Conservation (phyloP, 2,113 vertebrate species). For the Periophthalmus modestus region DNA sequence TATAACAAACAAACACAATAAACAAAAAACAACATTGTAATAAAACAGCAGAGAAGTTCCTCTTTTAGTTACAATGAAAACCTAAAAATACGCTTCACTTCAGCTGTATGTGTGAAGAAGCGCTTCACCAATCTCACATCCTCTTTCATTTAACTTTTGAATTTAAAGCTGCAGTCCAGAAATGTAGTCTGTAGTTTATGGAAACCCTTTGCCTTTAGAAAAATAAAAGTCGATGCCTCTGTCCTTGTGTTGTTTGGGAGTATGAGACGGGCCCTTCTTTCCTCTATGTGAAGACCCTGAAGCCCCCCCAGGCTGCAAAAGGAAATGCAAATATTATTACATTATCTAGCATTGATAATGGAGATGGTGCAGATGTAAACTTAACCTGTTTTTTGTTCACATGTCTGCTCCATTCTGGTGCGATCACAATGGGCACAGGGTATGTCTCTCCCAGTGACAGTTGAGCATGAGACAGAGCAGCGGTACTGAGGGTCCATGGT, state of each 20-base stretch:
- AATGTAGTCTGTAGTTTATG: neutral
- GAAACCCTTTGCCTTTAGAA: conserved; percentile 72
- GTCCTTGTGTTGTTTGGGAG: conserved; percentile 66
- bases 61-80: neutral
- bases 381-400: conserved; percentile 70
- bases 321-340: neutral
- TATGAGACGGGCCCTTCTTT: conserved; percentile 65
- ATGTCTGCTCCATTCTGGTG: conserved; percentile 80
- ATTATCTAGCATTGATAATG: neutral
- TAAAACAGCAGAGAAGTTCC: neutral
- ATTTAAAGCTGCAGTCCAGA: neutral
- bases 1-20: neutral
- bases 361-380: neutral
- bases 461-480: conserved; percentile 63
- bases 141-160: neutral
- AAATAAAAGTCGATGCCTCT: conserved; percentile 85
- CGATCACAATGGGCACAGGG: conserved; percentile 75
- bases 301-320: conserved; percentile 57
- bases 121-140: neutral
- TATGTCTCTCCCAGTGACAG: conserved; percentile 76
- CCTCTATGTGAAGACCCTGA: conserved; percentile 55
- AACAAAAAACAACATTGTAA: neutral
- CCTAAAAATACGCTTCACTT: neutral
- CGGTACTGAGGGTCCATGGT: conserved; percentile 77
- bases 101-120: neutral